Percentiles rank a stretch among this genome's conserved stretches.
phyloP scores from a whole-genome alignment of 2,113 vertebrate species.

The Callospermophilus lateralis region DNA sequence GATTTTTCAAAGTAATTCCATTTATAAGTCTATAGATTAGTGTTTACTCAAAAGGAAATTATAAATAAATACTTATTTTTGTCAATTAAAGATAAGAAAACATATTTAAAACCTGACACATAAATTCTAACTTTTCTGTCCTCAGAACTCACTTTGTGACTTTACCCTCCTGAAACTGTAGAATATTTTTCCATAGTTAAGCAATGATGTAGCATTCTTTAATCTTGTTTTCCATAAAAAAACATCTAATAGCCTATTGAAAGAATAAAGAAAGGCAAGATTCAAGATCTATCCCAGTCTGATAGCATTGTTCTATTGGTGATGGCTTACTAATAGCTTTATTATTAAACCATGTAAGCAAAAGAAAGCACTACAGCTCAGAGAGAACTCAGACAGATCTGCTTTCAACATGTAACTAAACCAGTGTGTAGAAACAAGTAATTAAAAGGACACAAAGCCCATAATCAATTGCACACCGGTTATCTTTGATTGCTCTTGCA shows the following conservation, averaged over 20 bases:
- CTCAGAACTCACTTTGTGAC: not conserved
- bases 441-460: constrained; percentile 89
- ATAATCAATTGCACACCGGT: constrained; percentile 88
- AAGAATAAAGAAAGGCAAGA: constrained; percentile 71
- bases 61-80: not conserved
- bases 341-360: constrained; percentile 84
- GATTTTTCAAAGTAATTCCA: constrained; percentile 16
- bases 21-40: not conserved
- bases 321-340: constrained; percentile 83
- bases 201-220: constrained; percentile 38
- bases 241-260: constrained; percentile 55
- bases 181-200: constrained; percentile 27
- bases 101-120: not conserved
- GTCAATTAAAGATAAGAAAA: not conserved
- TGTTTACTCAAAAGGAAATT: not conserved
- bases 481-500: constrained; percentile 91
- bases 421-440: constrained; percentile 89
- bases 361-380: constrained; percentile 77
- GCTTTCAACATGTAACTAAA: constrained; percentile 87
- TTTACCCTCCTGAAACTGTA: not conserved
- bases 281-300: constrained; percentile 64
- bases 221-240: constrained; percentile 63
- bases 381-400: constrained; percentile 74
- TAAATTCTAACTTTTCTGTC: constrained; percentile 1
- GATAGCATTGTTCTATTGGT: constrained; percentile 82